These are phyloP conservation scores for Oryzias sinensis DNA, from an alignment of 2,797 vertebrate genomes.

Conservation along the genomic window DNA sequence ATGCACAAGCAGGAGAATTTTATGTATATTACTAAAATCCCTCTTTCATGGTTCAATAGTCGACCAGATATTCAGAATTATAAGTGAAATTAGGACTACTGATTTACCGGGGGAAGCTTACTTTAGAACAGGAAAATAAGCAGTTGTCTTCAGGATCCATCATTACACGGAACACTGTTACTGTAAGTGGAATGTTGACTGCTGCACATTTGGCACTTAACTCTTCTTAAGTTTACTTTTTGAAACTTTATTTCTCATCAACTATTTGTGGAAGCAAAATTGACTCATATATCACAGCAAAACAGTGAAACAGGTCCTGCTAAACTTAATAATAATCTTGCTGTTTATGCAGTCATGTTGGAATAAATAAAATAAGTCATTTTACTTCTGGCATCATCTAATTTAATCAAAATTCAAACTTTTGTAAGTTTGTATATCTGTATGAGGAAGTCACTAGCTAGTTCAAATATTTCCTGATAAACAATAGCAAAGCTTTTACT, in stretches of 20 bases:
- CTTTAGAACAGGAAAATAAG: no score
- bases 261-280: not conserved
- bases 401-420: slow-evolving; percentile 30
- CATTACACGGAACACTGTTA: not conserved
- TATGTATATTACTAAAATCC: slow-evolving; percentile 9
- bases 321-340: not conserved
- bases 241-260: not conserved
- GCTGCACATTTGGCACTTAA: not conserved
- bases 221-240: not conserved
- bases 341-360: slow-evolving; percentile 11
- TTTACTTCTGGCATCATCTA: slow-evolving; percentile 13
- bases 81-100: not conserved
- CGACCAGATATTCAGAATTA: slow-evolving; percentile 1
- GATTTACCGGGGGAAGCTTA: no score
- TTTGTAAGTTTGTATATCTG: slow-evolving; percentile 1
- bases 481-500: slow-evolving; percentile 46
- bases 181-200: not conserved
- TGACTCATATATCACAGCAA: not conserved
- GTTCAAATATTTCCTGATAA: slow-evolving; percentile 27
- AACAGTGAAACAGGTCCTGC: not conserved
- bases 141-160: not conserved
- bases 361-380: not conserved
- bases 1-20: slow-evolving; percentile 12
- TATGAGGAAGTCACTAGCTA: slow-evolving; percentile 10
- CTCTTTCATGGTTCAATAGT: slow-evolving; percentile 7